Conservation (phyloP, 2,888 invertebrate species). For the Pilophorus perplexus region DNA sequence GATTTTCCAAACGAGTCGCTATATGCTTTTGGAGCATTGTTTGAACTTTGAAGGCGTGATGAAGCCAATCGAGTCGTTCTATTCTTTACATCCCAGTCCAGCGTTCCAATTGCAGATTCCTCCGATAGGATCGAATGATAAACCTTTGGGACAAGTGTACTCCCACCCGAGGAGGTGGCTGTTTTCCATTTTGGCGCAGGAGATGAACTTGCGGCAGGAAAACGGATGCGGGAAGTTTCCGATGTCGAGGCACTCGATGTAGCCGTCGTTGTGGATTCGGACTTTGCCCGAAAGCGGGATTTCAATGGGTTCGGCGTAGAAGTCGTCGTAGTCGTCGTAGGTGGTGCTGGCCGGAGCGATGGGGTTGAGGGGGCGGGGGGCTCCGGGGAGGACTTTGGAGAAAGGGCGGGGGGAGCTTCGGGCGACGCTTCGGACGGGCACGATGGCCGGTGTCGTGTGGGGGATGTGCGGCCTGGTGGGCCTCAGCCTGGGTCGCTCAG, state of each 20-base stretch:
- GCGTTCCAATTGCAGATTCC: constrained; percentile 89
- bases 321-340: constrained; percentile 48
- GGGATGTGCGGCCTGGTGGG: constrained; percentile 47
- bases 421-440: constrained; percentile 50
- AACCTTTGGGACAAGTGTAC: constrained; percentile 80
- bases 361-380: background rate
- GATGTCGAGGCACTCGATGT: constrained; percentile 80
- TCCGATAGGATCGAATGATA: constrained; percentile 85
- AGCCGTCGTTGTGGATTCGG: constrained; percentile 64
- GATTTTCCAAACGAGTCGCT: too few relatives aligned
- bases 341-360: background rate
- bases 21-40: too few relatives aligned
- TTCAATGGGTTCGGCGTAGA: constrained; percentile 49
- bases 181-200: constrained; percentile 79
- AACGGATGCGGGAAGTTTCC: constrained; percentile 89
- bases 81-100: constrained; percentile 72
- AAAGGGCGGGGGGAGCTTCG: constrained; percentile 45
- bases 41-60: too few relatives aligned
- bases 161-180: constrained; percentile 79
- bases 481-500: background rate
- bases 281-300: constrained; percentile 51
- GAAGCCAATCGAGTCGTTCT: constrained; percentile 43
- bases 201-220: constrained; percentile 88
- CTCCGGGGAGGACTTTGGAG: constrained; percentile 25
- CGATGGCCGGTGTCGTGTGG: constrained; percentile 52